These are phyloP conservation scores for Halcyon badia DNA, from an alignment of 2,797 vertebrate genomes.

Conservation along the genomic window DNA sequence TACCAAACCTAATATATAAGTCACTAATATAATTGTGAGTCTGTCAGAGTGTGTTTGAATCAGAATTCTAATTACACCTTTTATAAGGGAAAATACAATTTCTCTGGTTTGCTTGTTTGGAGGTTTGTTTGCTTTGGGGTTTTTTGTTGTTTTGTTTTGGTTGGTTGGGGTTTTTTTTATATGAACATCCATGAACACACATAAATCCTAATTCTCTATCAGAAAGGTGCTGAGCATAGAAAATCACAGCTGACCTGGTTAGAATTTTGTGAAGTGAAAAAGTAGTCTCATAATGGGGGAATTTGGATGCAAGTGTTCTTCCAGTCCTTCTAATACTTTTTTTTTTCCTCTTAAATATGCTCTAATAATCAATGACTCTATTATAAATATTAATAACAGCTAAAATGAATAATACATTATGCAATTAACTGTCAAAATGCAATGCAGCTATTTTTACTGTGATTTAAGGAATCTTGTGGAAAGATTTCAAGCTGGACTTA, in stretches of 20 bases:
- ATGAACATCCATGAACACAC: rapidly evolving
- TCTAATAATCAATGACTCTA: background rate
- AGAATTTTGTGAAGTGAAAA: background rate
- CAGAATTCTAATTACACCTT: background rate
- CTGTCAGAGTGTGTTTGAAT: background rate
- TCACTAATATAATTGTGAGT: background rate
- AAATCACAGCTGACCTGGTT: background rate
- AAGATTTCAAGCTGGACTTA: background rate
- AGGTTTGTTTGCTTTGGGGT: too few species aligned
- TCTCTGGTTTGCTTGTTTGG: too few species aligned
- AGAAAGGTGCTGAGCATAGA: background rate
- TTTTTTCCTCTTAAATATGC: background rate
- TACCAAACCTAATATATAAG: background rate
- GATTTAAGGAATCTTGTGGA: background rate
- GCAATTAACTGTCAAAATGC: background rate
- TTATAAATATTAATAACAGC: background rate
- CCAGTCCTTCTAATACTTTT: background rate
- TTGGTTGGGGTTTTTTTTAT: too few species aligned
- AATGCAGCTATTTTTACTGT: background rate
- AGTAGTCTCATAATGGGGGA: background rate
- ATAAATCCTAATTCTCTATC: background rate
- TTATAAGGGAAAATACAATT: background rate
- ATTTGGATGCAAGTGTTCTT: background rate
- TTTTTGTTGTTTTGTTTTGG: too few species aligned
- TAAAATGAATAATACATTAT: background rate